Evolutionary conservation across 2,888 invertebrate species (phyloP), one percentile per base, ranked within the genome.

Genomic region (Cremastobaeus sp.): DNA sequence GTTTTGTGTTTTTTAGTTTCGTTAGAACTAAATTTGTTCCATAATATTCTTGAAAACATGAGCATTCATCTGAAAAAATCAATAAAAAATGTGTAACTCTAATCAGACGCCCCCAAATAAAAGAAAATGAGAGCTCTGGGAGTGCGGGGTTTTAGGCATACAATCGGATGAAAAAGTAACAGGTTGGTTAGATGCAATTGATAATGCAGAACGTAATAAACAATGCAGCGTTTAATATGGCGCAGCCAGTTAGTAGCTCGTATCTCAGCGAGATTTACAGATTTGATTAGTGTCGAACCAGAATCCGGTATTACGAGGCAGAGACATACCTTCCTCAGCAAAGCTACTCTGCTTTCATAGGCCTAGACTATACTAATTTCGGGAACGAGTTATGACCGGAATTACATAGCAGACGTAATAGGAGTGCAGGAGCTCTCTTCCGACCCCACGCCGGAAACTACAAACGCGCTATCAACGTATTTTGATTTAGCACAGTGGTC

Each of bases 331-430:
- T 43, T 45, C 32, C 48, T 2, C 35, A 60, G 47, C 15, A 28
- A 37, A 69, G 60, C 57, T 50, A 20, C 50, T 35, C 48, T 17
- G 68, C 64, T 68, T 57, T 64, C 55, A 60, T 79, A 81, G 76
- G 81, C 82, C 84, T 80, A 80, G 82, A 81, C 81, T 81, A 83
- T 84, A 83, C 83, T 84, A 85, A 85, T 85, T 85, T 85, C 78
- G 71, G 35, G 69, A 65, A 59, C 75, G 79, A 83, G 79, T 84
- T 84, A 83, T 82, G 82, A 78, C 78, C 57, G 72, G 77, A 74
- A 79, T 79, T 79, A 77, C 66, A 66, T 71, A 62, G 50, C 62
- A 54, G 54, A 47, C 57, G 52, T 62, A 62, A 71, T 70, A 39
- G 43, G 21, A 55, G 52, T 43, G 32, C 47, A 48, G n/a, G 39